Evolutionary conservation across 1,140 invertebrate species (phyloP).

Genomic region (Drosophila melanogaster): Release_6_plus_ISO1_MT NT_037436.4:12549001-12549500

Average conservation of each 20-base stretch:
- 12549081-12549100: conserved; percentile 84
- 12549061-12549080: conserved; percentile 56
- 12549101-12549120: conserved; percentile 60
- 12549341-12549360: conserved; percentile 7
- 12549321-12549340: conserved; percentile 78
- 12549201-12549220: neutral
- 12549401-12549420: conserved; percentile 12
- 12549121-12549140: conserved; percentile 51
- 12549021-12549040: conserved; percentile 76
- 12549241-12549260: conserved; percentile 69
- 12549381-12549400: conserved; percentile 57
- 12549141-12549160: conserved; percentile 74
- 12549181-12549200: conserved; percentile 1
- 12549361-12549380: conserved; percentile 74
- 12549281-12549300: conserved; percentile 72
- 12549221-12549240: neutral
- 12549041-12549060: conserved; percentile 19
- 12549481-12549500: neutral
- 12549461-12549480: neutral
- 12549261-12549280: conserved; percentile 77
- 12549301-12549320: conserved; percentile 80
- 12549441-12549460: neutral
- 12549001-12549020: conserved; percentile 71
- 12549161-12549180: conserved; percentile 53
- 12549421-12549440: neutral